phyloP scores from a whole-genome alignment of 2,113 vertebrate genomes.

The Nothoprocta perdicaria region DNA sequence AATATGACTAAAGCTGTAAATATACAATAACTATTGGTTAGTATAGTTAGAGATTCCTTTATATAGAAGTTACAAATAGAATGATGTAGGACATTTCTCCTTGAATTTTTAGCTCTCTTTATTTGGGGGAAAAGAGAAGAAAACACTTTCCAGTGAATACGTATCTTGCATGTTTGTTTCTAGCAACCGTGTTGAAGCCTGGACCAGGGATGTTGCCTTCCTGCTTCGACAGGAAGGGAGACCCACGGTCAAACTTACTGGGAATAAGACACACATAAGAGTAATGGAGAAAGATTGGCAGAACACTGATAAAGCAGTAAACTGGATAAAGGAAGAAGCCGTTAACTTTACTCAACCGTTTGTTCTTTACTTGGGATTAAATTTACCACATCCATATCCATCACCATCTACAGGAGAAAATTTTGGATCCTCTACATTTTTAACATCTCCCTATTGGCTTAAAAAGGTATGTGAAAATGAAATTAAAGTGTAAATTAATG shows the following conservation, averaged over 20 bases:
- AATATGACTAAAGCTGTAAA: background rate
- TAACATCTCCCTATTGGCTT: slow-evolving; percentile 93
- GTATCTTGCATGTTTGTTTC: slow-evolving; percentile 2
- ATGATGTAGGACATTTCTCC: background rate
- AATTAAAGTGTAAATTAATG: background rate
- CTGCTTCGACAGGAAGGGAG: slow-evolving; percentile 92
- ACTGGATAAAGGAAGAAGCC: slow-evolving; percentile 86
- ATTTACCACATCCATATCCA: slow-evolving; percentile 93
- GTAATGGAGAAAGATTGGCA: slow-evolving; percentile 89
- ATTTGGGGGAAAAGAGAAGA: background rate
- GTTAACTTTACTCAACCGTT: slow-evolving; percentile 81
- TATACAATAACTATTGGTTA: background rate
- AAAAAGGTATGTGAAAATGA: slow-evolving; percentile 79
- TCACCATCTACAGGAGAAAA: slow-evolving; percentile 88
- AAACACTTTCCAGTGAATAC: background rate
- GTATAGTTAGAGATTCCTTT: background rate
- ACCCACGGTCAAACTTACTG: slow-evolving; percentile 85
- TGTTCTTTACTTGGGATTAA: slow-evolving; percentile 92
- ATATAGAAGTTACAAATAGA: background rate
- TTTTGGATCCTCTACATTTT: slow-evolving; percentile 93
- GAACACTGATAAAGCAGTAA: slow-evolving; percentile 81
- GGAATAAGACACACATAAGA: slow-evolving; percentile 79
- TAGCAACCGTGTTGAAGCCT: slow-evolving; percentile 97
- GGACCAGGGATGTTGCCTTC: slow-evolving; percentile 92
- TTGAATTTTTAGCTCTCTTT: background rate